These are phyloP conservation scores for Ciconia stormi DNA, from an alignment of 2,113 vertebrate genomes.

Conservation along the genomic window DNA sequence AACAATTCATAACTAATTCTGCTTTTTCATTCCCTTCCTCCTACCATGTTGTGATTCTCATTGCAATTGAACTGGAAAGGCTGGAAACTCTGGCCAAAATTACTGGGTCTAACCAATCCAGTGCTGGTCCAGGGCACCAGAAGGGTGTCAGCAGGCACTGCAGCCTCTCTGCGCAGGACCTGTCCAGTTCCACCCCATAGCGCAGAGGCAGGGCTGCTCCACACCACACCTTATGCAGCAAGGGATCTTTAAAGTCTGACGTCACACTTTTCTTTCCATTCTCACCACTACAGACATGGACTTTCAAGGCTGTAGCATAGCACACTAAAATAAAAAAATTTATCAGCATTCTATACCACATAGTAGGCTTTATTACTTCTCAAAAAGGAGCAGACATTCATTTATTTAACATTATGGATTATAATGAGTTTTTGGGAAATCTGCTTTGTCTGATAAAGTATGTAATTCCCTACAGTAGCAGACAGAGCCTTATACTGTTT, in stretches of 20 bases:
- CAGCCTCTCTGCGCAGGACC: background rate
- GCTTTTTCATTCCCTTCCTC: background rate
- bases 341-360: background rate
- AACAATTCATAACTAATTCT: background rate
- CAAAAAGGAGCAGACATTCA: background rate
- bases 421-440: background rate
- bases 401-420: background rate
- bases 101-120: background rate
- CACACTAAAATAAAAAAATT: background rate
- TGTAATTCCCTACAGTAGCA: background rate
- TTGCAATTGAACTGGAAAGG: background rate
- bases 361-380: background rate
- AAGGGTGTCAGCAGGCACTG: background rate
- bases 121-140: background rate
- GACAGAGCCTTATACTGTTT: background rate
- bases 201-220: background rate
- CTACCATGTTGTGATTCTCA: background rate
- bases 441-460: background rate
- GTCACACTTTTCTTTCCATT: background rate
- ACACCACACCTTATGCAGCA: background rate
- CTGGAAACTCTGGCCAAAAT: background rate
- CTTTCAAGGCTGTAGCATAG: background rate
- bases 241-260: background rate
- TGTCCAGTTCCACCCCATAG: background rate
- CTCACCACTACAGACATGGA: background rate